Evolutionary conservation across 2,113 vertebrate species (phyloP), one percentile per base, ranked within the genome.

Genomic region (Myrmecophaga tridactyla): DNA sequence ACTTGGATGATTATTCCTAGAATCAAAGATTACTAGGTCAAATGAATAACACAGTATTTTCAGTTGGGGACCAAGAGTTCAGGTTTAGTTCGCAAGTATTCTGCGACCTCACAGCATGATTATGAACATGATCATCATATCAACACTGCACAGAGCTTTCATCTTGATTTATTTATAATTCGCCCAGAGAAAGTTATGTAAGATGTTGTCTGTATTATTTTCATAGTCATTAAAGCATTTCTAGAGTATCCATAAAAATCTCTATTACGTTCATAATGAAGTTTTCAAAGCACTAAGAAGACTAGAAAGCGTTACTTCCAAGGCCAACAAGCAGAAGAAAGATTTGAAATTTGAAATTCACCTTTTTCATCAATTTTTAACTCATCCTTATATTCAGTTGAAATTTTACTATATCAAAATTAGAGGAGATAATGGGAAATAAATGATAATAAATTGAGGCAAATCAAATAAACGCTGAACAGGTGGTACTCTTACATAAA

Each of bases 91-190:
- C 43, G 10, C 2, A 76, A 88, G 27, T 51, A 69, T 56, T 75
- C 63, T 39, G 86, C 15, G 25, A 80, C 72, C 77, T 84, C 41
- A 62, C 65, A 83, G 75, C 31, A 58, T 70, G 31, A 73, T 86
- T 65, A 67, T 18, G 9, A 11, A 34, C 36, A 62, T 88, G 11
- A 14, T 21, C 15, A 27, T 14, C 41, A 11, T 14, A 80, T n/a
- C 53, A 69, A 31, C 17, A 69, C 31, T 31, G 2, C 1, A 9
- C 25, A 81, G 58, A 10, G 3, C 41, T 67, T 21, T 90, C 25
- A 63, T 88, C 27, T 65, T 80, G 4, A 63, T 92, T 94, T 67
- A 76, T 81, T 73, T 65, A 63, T 85, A 73, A 88, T 85, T 87
- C 60, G 36, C 13, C 4, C 15, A 95, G 51, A 80, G 82, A 43